Evolutionary conservation across 2,888 invertebrate species (phyloP), one percentile per base, ranked within the genome.

Genomic region (Ctena decussata): DNA sequence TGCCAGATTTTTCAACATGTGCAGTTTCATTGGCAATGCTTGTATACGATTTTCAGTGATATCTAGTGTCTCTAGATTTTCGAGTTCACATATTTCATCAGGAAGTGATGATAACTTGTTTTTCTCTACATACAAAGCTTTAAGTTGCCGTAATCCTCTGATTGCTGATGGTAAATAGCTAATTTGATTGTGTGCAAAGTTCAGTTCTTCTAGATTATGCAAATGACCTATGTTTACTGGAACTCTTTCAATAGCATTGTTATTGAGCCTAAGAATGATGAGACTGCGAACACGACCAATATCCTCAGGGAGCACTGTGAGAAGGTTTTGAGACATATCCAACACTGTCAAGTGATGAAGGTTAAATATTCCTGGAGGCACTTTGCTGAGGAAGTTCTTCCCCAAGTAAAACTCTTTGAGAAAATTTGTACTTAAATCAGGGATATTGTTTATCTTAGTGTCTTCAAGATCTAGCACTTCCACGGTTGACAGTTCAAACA

Each of bases 401-500:
- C 91, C 91, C 12, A 95, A 85, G 83, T 94, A 93, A 53, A 95
- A 89, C 79, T 95, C 94, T 57, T 87, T 82, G 30, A 96, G 87
- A 44, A 91, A 90, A 21, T 90, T 89, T 73, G 92, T 92, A 84
- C 91, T 92, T 73, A 93, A 92, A 24, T 95, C 93, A 5, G 95
- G 95, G 41, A 96, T 85, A 74, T 89, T 93, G 91, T 96, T 96
- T 24, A 96, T 94, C 83, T 95, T 95, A n/a, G 95, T 94, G 46
- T 88, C 91, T 75, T 95, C 94, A 70, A 96, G 90, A 87, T 96
- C 95, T 27, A 96, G 90, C 27, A 89, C 86, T 82, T 93, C 91
- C 12, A 96, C 90, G 72, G 93, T 92, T 27, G 95, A 93, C 11
- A 96, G 90, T 87, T 96, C 95, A 89, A 95, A 96, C 70, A 96